phyloP scores from a whole-genome alignment of 2,888 invertebrate genomes.

The Nesidiocoris tenuis region DNA sequence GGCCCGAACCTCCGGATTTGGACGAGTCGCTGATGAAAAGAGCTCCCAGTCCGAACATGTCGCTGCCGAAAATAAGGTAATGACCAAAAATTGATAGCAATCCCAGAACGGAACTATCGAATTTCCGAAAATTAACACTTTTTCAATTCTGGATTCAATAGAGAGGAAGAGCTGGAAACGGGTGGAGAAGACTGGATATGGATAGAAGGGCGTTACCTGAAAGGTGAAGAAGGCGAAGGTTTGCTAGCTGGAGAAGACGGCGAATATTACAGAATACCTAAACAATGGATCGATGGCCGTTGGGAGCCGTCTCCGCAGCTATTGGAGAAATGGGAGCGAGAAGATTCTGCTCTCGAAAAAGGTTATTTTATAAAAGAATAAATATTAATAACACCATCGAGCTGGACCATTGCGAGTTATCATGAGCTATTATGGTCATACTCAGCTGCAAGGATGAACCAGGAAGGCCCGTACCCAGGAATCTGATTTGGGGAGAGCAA shows the following conservation, averaged over 20 bases:
- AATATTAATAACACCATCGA: too few relatives aligned
- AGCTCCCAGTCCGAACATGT: constrained; percentile 16
- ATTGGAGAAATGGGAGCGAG: constrained; percentile 15
- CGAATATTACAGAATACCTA: constrained; percentile 18
- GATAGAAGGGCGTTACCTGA: constrained; percentile 21
- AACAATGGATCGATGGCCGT: constrained; percentile 28
- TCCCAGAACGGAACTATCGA: too few relatives aligned
- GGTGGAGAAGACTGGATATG: constrained; percentile 25
- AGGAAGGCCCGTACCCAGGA: too few relatives aligned
- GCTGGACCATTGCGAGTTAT: too few relatives aligned
- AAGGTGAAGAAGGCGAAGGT: neutral
- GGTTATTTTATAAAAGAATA: constrained; percentile 3
- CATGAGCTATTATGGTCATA: too few relatives aligned
- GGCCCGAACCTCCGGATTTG: constrained; percentile 19
- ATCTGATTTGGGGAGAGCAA: too few relatives aligned
- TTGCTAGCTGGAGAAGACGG: constrained; percentile 18
- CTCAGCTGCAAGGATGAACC: too few relatives aligned
- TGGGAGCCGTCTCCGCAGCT: constrained; percentile 20
- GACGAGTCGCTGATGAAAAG: constrained; percentile 8
- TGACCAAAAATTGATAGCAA: too few relatives aligned
- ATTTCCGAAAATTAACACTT: too few relatives aligned
- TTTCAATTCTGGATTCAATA: too few relatives aligned
- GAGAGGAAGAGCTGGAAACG: neutral
- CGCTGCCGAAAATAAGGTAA: constrained; percentile 1
- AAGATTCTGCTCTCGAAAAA: constrained; percentile 15